Evolutionary conservation across 2,113 vertebrate species (phyloP).

Genomic region (Elanus axillaris): DNA sequence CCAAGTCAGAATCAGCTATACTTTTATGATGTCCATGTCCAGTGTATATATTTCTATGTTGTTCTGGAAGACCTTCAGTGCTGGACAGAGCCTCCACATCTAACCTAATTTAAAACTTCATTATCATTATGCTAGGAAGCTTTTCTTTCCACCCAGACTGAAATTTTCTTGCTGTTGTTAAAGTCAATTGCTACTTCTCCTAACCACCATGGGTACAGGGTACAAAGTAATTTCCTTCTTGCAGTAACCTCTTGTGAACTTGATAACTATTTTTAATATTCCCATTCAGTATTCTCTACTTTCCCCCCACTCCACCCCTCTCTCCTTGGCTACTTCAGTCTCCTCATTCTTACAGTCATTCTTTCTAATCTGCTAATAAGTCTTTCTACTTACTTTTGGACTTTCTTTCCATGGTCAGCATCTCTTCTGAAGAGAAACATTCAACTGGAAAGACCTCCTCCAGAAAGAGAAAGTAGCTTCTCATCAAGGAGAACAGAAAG

Average conservation of each 20-base stretch:
- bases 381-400: neutral
- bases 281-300: neutral
- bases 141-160: neutral
- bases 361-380: neutral
- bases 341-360: neutral
- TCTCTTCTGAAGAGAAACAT: neutral
- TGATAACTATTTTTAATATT: neutral
- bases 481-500: neutral
- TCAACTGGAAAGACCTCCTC: neutral
- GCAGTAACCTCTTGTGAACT: neutral
- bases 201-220: neutral
- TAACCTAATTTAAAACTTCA: neutral
- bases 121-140: neutral
- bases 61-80: neutral
- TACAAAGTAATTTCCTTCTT: neutral
- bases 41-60: neutral
- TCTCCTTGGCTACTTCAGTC: neutral
- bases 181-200: neutral
- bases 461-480: neutral
- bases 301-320: fast-evolving
- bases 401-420: neutral
- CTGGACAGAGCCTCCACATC: neutral
- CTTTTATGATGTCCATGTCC: too few species aligned
- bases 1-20: neutral
- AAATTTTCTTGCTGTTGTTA: neutral